Base-by-base conservation (phyloP, 2,888 invertebrate species). In the Chrysodeixis includens region DNA sequence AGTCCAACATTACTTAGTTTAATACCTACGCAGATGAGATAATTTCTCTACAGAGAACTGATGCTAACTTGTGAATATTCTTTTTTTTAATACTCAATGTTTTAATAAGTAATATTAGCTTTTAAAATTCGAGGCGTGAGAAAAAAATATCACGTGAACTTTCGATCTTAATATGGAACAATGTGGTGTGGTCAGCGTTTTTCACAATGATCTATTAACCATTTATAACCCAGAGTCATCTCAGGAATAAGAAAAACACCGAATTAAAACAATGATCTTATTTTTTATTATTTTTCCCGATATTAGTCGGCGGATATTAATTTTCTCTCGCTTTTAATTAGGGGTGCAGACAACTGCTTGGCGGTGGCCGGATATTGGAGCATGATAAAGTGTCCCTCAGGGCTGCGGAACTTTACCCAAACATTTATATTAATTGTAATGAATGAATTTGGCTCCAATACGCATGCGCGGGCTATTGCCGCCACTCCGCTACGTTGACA, bases 281-380 rank as follows among this genome's bases (percentile, higher is more conserved):
- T 62, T 62, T 62, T 59, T 61, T 40, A n/a, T 74, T 65, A 30
- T 10, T 55, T 63, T 69, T 61, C 54, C 49, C 56, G 30, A 60
- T 55, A 65, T 58, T 54, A 49, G 49, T 51, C 0, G 46, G 71
- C 51, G 58, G 76, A 80, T 83, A 85, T 84, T 84, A 85, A 85
- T 85, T 82, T 77, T 69, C 78, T 59, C 67, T 76, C 76, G 62
- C 71, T 83, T 83, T 83, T 86, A 87, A 87, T 87, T 85, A 85
- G 79, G 79, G 76, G 59, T 79, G 57, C 71, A 67, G 66, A 81
- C 75, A 77, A 76, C 76, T 74, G 74, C 54, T 60, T 58, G 66
- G 63, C 67, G 67, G 77, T 73, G 79, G 72, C 78, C 76, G 85
- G 87, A 85, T 82, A 87, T 85, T 84, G 81, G 87, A 86, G 82